Evolutionary conservation across 2,113 vertebrate genomes (phyloP).

Genomic region (Uropsilus gracilis): DNA sequence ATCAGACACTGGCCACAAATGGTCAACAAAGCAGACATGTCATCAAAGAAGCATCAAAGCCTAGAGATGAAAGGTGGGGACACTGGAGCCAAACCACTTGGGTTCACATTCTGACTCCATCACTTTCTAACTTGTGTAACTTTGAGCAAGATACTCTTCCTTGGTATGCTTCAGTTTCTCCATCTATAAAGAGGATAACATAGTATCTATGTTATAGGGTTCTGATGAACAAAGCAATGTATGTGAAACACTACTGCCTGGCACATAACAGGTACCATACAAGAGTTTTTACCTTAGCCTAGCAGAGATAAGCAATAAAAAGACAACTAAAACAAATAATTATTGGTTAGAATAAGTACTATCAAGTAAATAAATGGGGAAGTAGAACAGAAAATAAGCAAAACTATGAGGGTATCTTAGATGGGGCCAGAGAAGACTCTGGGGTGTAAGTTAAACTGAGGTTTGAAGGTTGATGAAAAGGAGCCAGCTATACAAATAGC

Average conservation of each 20-base stretch:
- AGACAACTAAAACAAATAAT: conserved; percentile 15
- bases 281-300: neutral
- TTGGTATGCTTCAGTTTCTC: neutral
- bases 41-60: neutral
- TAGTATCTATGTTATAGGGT: neutral
- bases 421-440: neutral
- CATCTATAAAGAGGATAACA: neutral
- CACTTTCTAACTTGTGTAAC: neutral
- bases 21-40: neutral
- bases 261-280: neutral
- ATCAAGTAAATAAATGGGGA: neutral
- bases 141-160: neutral
- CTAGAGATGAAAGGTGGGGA: rapidly evolving
- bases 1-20: neutral
- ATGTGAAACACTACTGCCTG: neutral
- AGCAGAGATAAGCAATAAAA: neutral
- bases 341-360: neutral
- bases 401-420: neutral
- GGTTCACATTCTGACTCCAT: neutral
- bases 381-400: neutral
- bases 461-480: neutral
- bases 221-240: neutral
- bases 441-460: neutral
- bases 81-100: neutral
- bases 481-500: neutral